phyloP scores from a whole-genome alignment of 1,140 invertebrate genomes.

The Aricia agestis region DNA sequence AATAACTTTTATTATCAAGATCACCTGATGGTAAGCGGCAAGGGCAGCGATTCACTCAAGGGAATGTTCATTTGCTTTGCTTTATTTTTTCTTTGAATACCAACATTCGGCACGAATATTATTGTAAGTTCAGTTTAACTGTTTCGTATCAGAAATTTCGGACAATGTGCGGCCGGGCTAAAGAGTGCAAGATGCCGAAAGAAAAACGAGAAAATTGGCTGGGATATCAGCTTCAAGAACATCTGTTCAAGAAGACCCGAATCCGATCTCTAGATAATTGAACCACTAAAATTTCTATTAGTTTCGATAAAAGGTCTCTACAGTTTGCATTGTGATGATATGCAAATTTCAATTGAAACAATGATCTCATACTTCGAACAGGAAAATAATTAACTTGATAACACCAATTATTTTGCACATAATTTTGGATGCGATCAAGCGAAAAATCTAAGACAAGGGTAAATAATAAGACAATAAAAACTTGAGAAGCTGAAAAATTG shows the following conservation, averaged over 20 bases:
- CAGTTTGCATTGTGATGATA: not conserved
- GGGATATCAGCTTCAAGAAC: too few species aligned
- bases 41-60: too few species aligned
- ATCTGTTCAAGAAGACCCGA: not conserved
- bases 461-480: conserved; percentile 3
- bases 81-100: too few species aligned
- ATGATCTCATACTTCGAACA: not conserved
- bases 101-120: too few species aligned
- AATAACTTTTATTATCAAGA: too few species aligned
- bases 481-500: not conserved
- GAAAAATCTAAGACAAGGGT: conserved; percentile 6
- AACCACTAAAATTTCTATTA: not conserved
- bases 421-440: not conserved
- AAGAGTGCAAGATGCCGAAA: too few species aligned
- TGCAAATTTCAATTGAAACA: not conserved
- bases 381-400: not conserved
- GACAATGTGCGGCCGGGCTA: too few species aligned
- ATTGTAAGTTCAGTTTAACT: too few species aligned
- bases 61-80: too few species aligned
- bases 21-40: too few species aligned
- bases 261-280: not conserved
- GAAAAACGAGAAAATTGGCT: too few species aligned
- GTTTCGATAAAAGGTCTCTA: not conserved
- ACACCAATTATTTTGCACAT: not conserved
- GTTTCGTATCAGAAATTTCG: too few species aligned